Base-by-base conservation (phyloP, 2,113 vertebrate species). In the Fulica atra region DNA sequence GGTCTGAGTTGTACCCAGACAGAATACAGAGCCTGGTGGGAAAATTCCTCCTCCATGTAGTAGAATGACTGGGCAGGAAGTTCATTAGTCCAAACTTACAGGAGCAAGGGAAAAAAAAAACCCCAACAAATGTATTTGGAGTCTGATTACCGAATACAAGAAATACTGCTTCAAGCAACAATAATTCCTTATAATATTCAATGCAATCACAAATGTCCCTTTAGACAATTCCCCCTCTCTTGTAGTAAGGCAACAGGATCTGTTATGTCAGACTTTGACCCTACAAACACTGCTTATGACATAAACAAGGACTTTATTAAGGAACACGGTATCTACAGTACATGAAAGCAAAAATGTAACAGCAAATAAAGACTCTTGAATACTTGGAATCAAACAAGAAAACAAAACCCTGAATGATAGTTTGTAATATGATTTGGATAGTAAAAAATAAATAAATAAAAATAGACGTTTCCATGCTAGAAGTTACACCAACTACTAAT, bases 41-140 rank as follows among this genome's bases (percentile, higher is more conserved):
- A 97, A 96, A 88, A 82, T 79, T 91, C 74, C 89, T 70, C 33
- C 44, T 70, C 1, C 1, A 54, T 69, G 42, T 13, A 71, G 66
- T 46, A 61, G 57, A 83, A 25, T 26, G 63, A 79, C 44, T 44
- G 66, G 84, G 79, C 80, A 88, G 84, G 89, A 96, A 71, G 96
- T 81, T 96, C 95, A 96, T 87, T 88, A 94, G 78, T 77, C 89
- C 95, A 97, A 88, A 92, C 50, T 59, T 31, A 42, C 16, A 26
- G 4, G 18, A 95, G 33, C 56, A 86, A 91, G 57, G 72, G 38
- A 63, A 71, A 42, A 15, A 15, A 53, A 25, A 29, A 18, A 8
- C 53, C 53, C 53, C 10, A 20, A 48, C 48, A 48, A 48, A 20
- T 23, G 3, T 42, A 42, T 19, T 66, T 63, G 48, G 88, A 93